Evolutionary conservation across 2,888 invertebrate genomes (phyloP).

Genomic region (Hydrotaea cyrtoneurina): DNA sequence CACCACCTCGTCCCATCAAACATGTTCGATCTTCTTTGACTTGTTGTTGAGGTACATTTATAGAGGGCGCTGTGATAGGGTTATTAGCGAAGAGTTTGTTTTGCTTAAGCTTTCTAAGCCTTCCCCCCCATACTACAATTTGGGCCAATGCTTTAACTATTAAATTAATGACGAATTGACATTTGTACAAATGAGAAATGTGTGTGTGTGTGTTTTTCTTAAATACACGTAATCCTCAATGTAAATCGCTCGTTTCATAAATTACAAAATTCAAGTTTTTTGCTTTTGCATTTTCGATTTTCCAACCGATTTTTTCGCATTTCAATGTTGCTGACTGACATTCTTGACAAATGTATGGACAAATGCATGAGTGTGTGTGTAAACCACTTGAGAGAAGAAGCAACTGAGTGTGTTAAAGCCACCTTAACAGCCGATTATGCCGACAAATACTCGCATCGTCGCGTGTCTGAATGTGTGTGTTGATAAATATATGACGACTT

Average conservation of each 20-base stretch:
- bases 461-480: neutral
- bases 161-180: neutral
- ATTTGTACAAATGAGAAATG: constrained; percentile 1
- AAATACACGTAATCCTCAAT: constrained; percentile 9
- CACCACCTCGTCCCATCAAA: no score
- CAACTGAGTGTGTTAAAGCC: neutral
- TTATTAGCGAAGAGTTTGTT: no score
- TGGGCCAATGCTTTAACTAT: constrained; percentile 1
- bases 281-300: neutral
- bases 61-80: no score
- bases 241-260: constrained; percentile 20
- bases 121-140: neutral
- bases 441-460: neutral
- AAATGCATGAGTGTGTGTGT: neutral
- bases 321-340: constrained; percentile 11
- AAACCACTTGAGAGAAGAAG: constrained; percentile 1
- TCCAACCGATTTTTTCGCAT: no score
- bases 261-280: constrained; percentile 24
- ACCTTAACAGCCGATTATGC: neutral
- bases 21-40: no score
- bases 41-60: no score
- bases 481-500: neutral
- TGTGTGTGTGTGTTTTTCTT: neutral
- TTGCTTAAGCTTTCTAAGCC: no score
- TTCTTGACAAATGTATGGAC: neutral